Conservation (phyloP, 2,888 invertebrate genomes). For the Desoria tigrina region DNA sequence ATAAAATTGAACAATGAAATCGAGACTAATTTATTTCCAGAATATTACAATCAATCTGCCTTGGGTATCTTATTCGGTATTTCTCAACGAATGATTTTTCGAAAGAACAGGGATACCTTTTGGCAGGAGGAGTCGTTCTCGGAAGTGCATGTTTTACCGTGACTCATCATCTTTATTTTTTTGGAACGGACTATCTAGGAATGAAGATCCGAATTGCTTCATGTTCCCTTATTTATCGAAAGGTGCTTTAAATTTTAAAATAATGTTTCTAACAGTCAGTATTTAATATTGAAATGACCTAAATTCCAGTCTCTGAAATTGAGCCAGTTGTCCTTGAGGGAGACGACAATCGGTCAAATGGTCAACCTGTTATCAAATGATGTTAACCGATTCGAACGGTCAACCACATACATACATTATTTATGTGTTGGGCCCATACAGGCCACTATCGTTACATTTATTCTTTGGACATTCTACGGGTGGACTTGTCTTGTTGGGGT, state of each 20-base stretch:
- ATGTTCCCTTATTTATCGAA: conserved; percentile 80
- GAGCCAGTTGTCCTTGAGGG: conserved; percentile 77
- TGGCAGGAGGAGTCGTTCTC: conserved; percentile 55
- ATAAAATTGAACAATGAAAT: background rate
- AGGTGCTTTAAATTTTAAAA: conserved; percentile 62
- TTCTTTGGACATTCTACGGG: conserved; percentile 76
- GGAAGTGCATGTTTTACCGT: conserved; percentile 55
- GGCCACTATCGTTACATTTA: conserved; percentile 73
- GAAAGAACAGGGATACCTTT: conserved; percentile 56
- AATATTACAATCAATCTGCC: conserved; percentile 46
- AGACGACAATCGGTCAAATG: conserved; percentile 87
- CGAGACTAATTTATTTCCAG: conserved; percentile 22
- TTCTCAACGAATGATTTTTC: conserved; percentile 33
- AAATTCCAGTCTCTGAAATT: conserved; percentile 67
- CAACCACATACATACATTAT: conserved; percentile 84
- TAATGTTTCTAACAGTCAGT: too few species aligned
- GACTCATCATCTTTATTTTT: conserved; percentile 62
- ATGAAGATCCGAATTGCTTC: conserved; percentile 79
- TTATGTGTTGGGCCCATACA: conserved; percentile 88
- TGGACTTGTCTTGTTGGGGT: conserved; percentile 74
- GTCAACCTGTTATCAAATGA: conserved; percentile 96
- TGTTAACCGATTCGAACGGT: conserved; percentile 88
- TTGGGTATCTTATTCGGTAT: conserved; percentile 50
- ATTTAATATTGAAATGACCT: background rate
- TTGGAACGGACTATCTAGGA: conserved; percentile 67